Conservation (phyloP, 2,888 invertebrate species). For the Taphrorychus bicolor region DNA sequence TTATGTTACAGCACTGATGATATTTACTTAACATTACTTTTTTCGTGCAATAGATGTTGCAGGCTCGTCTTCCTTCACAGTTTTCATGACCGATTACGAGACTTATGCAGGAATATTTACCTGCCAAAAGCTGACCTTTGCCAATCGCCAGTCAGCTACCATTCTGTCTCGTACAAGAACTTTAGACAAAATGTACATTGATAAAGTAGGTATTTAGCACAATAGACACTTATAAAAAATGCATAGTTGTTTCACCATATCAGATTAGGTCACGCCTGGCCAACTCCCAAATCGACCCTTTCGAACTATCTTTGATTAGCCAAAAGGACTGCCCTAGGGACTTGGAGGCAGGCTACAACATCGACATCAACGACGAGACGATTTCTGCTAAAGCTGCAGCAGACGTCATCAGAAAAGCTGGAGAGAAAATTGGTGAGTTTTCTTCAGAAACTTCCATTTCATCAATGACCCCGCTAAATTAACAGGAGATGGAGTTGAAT, state of each 20-base stretch:
- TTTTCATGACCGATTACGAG: conserved; percentile 77
- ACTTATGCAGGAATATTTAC: conserved; percentile 80
- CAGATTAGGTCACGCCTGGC: conserved; percentile 71
- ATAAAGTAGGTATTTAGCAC: conserved; percentile 64
- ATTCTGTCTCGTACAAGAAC: conserved; percentile 79
- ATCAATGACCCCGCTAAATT: no score
- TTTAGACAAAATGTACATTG: conserved; percentile 73
- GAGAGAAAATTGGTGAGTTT: conserved; percentile 66
- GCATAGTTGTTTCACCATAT: conserved; percentile 39
- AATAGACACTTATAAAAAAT: no score
- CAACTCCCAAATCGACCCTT: conserved; percentile 75
- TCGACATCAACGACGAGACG: conserved; percentile 78
- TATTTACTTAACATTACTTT: no score
- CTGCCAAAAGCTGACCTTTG: conserved; percentile 78
- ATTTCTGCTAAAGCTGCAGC: conserved; percentile 78
- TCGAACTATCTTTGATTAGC: conserved; percentile 75
- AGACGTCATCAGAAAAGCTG: conserved; percentile 74
- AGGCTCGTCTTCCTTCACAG: conserved; percentile 76
- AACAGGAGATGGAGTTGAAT: conserved; percentile 67
- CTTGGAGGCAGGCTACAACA: conserved; percentile 67
- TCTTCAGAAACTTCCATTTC: neutral
- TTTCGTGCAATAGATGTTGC: conserved; percentile 66
- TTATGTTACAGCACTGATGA: no score
- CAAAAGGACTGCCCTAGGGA: conserved; percentile 75
- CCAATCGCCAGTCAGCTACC: conserved; percentile 79